phyloP scores from a whole-genome alignment of 2,797 vertebrate species.

The Aeoliscus strigatus region DNA sequence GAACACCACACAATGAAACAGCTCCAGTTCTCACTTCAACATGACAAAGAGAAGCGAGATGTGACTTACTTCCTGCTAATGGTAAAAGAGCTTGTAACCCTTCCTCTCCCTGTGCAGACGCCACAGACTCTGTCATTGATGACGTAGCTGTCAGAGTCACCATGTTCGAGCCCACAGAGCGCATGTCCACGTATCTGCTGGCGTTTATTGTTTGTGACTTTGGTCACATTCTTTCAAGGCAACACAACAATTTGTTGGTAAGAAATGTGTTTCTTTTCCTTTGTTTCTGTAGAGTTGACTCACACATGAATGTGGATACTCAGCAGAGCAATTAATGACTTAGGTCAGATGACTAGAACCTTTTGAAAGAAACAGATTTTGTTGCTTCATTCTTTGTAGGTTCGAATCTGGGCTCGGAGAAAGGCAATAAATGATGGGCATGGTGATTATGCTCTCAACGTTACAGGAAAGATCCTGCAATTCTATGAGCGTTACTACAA shows the following conservation, averaged over 20 bases:
- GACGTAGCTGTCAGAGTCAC: conserved; percentile 49
- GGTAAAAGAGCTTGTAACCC: not conserved
- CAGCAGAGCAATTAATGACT: too few species aligned
- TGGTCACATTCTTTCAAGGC: accelerated
- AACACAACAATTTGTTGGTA: conserved; percentile 38
- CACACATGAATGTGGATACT: too few species aligned
- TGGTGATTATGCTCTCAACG: conserved; percentile 71
- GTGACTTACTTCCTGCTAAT: not conserved
- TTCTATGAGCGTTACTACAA: conserved; percentile 80
- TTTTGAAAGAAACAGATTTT: not conserved
- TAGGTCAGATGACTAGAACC: too few species aligned
- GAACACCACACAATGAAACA: too few species aligned
- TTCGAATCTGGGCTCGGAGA: conserved; percentile 86
- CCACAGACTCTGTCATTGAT: accelerated
- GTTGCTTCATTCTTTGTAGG: conserved; percentile 60
- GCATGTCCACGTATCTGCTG: conserved; percentile 91
- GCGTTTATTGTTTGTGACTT: conserved; percentile 89
- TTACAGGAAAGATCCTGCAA: conserved; percentile 77
- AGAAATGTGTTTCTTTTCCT: conserved; percentile 8
- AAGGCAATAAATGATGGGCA: conserved; percentile 67
- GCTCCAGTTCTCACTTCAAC: too few species aligned
- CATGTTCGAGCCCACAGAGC: conserved; percentile 72
- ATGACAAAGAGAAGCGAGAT: not conserved
- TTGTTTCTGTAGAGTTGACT: too few species aligned
- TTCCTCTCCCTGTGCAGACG: conserved; percentile 43